Evolutionary conservation across 2,113 vertebrate genomes (phyloP).

Genomic region (Tragelaphus scriptus): DNA sequence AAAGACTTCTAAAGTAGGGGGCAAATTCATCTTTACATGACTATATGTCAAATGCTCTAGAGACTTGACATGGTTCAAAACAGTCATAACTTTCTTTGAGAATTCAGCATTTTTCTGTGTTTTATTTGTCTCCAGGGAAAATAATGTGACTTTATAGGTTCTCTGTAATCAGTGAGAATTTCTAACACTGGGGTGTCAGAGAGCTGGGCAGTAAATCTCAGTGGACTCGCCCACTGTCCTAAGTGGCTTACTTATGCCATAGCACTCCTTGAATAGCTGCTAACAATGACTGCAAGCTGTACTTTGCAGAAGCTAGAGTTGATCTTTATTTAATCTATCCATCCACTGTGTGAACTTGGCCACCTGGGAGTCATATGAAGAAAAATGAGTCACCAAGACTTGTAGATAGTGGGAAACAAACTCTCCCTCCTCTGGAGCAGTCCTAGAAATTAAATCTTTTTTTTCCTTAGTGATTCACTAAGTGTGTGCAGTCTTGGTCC

Average conservation of each 20-base stretch:
- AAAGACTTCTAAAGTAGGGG: neutral
- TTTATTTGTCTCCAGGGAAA: conserved; percentile 48
- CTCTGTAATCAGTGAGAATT: neutral
- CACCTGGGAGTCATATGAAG: neutral
- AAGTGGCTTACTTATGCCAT: neutral
- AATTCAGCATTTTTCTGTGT: conserved; percentile 4
- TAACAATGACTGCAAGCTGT: conserved; percentile 47
- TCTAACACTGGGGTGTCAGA: neutral
- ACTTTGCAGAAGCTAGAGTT: conserved; percentile 37
- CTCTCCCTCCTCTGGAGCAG: neutral
- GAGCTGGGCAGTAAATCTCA: conserved; percentile 34
- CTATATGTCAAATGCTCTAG: neutral
- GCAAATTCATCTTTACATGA: neutral
- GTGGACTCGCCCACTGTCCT: conserved; percentile 7
- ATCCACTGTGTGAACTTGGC: conserved; percentile 24
- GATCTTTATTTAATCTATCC: conserved; percentile 69
- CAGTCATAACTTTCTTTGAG: neutral
- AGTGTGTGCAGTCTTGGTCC: conserved; percentile 46
- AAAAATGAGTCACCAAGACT: conserved; percentile 42
- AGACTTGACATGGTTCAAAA: neutral
- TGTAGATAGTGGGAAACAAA: neutral
- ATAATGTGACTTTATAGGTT: neutral
- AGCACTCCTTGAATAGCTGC: conserved; percentile 19
- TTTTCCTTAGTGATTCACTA: conserved; percentile 39
- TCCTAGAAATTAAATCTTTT: conserved; percentile 58